These are phyloP conservation scores for Protobothrops flavoviridis DNA, from an alignment of 2,113 vertebrate genomes.

Conservation along the genomic window DNA sequence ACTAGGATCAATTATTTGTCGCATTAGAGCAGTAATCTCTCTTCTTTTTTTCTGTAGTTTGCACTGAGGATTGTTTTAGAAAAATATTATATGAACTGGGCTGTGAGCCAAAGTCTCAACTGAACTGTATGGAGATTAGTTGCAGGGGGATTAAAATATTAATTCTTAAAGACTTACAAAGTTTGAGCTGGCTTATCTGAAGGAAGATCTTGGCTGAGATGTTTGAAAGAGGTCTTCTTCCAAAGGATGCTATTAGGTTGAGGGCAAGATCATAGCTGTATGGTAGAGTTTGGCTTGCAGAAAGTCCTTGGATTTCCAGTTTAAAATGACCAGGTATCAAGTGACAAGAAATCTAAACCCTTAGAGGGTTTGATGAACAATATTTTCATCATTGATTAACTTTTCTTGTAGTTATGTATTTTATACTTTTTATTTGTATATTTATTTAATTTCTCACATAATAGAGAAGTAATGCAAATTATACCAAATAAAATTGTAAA, in stretches of 20 bases:
- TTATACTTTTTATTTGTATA: not conserved
- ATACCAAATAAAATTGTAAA: not conserved
- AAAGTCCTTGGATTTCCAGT: not conserved
- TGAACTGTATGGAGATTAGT: not conserved
- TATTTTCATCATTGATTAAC: not conserved
- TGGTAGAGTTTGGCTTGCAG: not conserved
- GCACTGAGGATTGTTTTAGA: not conserved
- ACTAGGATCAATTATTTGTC: not conserved
- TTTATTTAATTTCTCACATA: not conserved
- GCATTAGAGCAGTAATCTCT: not conserved
- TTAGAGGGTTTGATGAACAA: not conserved
- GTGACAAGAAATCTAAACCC: not conserved
- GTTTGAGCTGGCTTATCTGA: not conserved
- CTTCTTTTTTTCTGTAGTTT: not conserved
- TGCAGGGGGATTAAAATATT: not conserved
- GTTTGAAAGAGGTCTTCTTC: not conserved
- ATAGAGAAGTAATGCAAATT: not conserved
- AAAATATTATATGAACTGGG: not conserved
- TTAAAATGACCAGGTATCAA: not conserved
- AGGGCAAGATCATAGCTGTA: not conserved
- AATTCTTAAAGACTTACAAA: not conserved
- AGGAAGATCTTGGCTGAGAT: not conserved
- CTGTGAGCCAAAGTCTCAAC: not conserved
- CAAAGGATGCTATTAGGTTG: not conserved
- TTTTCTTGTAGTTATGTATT: not conserved